Conservation (phyloP, 2,888 invertebrate species). For the Chorisops tibialis region DNA sequence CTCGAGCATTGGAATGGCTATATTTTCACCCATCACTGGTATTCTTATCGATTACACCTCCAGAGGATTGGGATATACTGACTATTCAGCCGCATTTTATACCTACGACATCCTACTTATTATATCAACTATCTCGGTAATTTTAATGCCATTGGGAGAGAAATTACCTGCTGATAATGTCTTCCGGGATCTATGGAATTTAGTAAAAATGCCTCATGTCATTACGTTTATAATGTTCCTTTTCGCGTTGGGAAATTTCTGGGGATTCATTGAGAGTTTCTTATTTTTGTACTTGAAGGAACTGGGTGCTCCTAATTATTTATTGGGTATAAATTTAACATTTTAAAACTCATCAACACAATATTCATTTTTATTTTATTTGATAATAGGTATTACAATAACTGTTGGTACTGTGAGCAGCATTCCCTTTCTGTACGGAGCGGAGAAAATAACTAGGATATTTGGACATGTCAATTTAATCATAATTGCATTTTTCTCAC, state of each 20-base stretch:
- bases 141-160: slow-evolving; percentile 74
- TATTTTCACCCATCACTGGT: slow-evolving; percentile 77
- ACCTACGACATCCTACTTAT: slow-evolving; percentile 71
- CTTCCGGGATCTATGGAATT: slow-evolving; percentile 68
- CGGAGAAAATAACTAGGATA: slow-evolving; percentile 76
- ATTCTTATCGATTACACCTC: slow-evolving; percentile 66
- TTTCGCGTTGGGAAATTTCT: slow-evolving; percentile 78
- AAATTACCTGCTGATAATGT: slow-evolving; percentile 76
- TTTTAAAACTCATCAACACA: neutral
- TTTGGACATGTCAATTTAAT: slow-evolving; percentile 82
- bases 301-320: slow-evolving; percentile 76
- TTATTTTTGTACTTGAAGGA: slow-evolving; percentile 82
- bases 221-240: slow-evolving; percentile 77
- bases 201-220: slow-evolving; percentile 75
- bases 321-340: slow-evolving; percentile 60
- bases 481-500: slow-evolving; percentile 79
- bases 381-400: slow-evolving; percentile 66
- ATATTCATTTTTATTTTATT: neutral
- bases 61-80: slow-evolving; percentile 65
- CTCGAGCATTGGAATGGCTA: slow-evolving; percentile 78
- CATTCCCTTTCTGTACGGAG: slow-evolving; percentile 79
- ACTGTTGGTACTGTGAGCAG: slow-evolving; percentile 81
- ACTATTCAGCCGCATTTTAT: slow-evolving; percentile 86
- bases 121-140: slow-evolving; percentile 69
- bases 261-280: slow-evolving; percentile 88